phyloP scores from a whole-genome alignment of 2,113 vertebrate genomes.

The Todiramphus saurophagus region DNA sequence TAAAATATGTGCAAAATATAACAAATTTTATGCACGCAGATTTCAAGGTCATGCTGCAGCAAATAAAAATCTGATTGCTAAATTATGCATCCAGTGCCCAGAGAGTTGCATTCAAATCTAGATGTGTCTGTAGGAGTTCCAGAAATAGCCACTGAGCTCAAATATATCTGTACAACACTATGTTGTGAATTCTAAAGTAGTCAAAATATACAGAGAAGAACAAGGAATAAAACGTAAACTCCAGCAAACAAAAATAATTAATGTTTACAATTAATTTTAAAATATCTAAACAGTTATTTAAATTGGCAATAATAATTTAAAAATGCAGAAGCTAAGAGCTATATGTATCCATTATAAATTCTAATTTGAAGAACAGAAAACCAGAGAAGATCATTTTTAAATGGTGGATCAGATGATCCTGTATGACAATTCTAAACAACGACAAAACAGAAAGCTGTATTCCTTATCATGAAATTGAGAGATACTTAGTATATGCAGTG shows the following conservation, averaged over 20 bases:
- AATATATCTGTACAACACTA: background rate
- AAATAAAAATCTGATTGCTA: slow-evolving; percentile 20
- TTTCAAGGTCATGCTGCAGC: background rate
- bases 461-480: background rate
- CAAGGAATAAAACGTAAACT: background rate
- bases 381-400: background rate
- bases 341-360: background rate
- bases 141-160: background rate
- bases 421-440: background rate
- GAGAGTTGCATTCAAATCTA: background rate
- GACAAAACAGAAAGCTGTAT: fast-evolving
- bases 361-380: background rate
- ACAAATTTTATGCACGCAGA: background rate
- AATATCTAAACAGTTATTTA: background rate
- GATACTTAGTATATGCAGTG: background rate
- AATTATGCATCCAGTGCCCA: background rate
- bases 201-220: background rate
- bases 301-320: background rate
- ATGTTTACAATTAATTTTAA: background rate
- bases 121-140: background rate
- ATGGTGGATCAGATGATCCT: background rate
- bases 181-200: background rate
- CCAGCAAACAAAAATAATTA: background rate
- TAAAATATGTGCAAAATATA: background rate
- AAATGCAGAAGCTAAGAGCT: fast-evolving